These are phyloP conservation scores for Hetaerina titia DNA, from an alignment of 2,888 invertebrate genomes.

Conservation along the genomic window DNA sequence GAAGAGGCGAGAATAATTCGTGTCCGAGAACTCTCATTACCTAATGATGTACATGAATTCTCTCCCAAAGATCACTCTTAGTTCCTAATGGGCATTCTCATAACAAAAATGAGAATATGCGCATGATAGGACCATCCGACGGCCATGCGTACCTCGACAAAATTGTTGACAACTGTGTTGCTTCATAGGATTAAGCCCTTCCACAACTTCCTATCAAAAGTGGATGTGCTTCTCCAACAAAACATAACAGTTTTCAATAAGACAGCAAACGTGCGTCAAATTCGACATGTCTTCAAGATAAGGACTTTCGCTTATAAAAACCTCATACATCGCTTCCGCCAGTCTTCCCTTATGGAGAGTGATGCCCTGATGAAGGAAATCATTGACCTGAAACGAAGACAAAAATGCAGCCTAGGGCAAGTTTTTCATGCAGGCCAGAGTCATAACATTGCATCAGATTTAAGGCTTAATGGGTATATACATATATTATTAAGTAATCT, in stretches of 20 bases:
- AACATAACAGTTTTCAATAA: background rate
- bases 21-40: background rate
- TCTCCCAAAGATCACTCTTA: background rate
- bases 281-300: background rate
- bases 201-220: background rate
- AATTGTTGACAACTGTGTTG: background rate
- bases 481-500: too few relatives aligned
- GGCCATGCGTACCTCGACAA: background rate
- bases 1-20: background rate
- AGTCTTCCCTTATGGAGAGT: background rate
- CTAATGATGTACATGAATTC: conserved; percentile 19
- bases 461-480: background rate
- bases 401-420: background rate
- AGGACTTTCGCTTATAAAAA: background rate
- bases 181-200: background rate
- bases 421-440: background rate
- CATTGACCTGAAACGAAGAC: background rate
- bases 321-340: background rate
- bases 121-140: background rate
- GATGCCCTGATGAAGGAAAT: background rate
- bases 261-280: background rate
- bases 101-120: background rate
- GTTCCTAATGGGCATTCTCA: background rate
- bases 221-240: background rate
- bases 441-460: background rate